Base-by-base conservation (phyloP, 2,113 vertebrate genomes). In the Heloderma charlesbogerti region DNA sequence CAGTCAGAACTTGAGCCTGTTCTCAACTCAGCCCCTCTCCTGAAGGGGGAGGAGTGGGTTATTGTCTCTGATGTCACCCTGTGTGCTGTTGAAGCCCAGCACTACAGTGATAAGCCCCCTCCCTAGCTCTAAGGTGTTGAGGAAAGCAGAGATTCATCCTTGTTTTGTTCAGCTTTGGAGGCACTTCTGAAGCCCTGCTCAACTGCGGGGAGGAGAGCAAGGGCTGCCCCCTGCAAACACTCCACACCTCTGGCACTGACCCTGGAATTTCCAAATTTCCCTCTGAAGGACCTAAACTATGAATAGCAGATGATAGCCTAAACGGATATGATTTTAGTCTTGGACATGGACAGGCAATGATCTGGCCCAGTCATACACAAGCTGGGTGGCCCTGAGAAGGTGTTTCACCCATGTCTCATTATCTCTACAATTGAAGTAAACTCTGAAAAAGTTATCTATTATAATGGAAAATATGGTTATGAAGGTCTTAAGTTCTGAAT, bases 371-470 rank as follows among this genome's bases (percentile, higher is more conserved):
- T 63, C 29, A 37, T 45, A 88, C 43, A 80, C 43, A 69, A 48
- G 4, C 15, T 80, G 40, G 48, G 20, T 60, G 8, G 34, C 37
- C 40, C 12, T 78, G 40, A 60, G 54, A 34, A 78, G 20, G 45
- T 45, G 4, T 45, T 79, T 57, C 31, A 69, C 22, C 34, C 31
- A 81, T 69, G 48, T 15, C n/a, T 54, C 1, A n/a, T 54, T 16
- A 71, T 88, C n/a, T 84, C 40, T 84, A 43, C 82, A 81, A 31
- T 77, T 54, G 81, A 77, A 77, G 22, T 34, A 75, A 83, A 43
- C 9, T 31, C 37, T 60, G 25, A 71, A 79, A 77, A 45, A 0
- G 10, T 83, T 83, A 15, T 43, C 51, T 34, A 0, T 86, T 67
- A 13, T 1, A 7, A 37, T 74, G 13, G 45, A 22, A 88, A 85